Percentiles rank a stretch among this genome's conserved stretches.
These are phyloP conservation scores for Nasua narica DNA, from an alignment of 2,797 vertebrate genomes.

Conservation along the genomic window DNA sequence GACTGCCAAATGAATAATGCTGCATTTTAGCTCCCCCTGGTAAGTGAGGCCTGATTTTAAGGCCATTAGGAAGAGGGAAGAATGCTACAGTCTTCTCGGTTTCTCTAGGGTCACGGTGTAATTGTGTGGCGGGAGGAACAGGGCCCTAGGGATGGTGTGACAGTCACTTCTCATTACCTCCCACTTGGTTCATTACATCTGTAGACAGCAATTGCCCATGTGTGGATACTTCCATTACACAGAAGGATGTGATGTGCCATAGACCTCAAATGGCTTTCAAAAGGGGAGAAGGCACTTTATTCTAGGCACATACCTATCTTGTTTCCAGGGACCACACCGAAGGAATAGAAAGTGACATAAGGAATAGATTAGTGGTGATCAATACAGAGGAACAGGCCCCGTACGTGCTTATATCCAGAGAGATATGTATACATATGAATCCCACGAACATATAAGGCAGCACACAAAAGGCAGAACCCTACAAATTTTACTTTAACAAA, in stretches of 20 bases:
- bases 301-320: slow-evolving; percentile 1
- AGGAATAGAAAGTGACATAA: neutral
- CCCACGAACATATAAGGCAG: neutral
- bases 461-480: neutral
- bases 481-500: neutral
- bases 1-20: neutral
- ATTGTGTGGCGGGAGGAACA: slow-evolving; percentile 44
- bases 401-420: neutral
- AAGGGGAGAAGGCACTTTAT: neutral
- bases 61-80: slow-evolving; percentile 21
- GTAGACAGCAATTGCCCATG: slow-evolving; percentile 45
- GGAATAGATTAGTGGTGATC: neutral
- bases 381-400: neutral
- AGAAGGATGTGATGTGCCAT: neutral
- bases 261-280: neutral
- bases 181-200: slow-evolving; percentile 38
- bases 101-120: slow-evolving; percentile 62
- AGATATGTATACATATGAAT: neutral
- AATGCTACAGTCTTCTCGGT: neutral
- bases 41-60: neutral
- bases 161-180: slow-evolving; percentile 72
- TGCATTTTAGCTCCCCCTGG: neutral
- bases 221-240: slow-evolving; percentile 59
- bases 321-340: neutral
- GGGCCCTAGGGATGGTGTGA: slow-evolving; percentile 33